phyloP scores from a whole-genome alignment of 2,888 invertebrate species.

The Acronicta psi region DNA sequence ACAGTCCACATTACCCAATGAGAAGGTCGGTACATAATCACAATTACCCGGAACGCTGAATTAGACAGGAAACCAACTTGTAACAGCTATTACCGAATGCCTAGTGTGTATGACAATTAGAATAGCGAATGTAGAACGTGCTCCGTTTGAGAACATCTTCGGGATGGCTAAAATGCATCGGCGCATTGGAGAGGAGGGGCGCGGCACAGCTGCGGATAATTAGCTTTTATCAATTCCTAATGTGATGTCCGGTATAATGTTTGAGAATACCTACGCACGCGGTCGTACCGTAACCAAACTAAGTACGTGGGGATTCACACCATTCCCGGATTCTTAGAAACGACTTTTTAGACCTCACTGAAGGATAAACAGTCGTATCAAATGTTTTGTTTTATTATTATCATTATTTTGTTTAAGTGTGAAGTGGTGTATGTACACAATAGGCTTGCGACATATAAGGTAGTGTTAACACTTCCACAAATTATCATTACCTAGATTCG shows the following conservation, averaged over 20 bases:
- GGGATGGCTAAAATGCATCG: conserved; percentile 1
- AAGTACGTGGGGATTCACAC: neutral
- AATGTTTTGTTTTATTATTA: conserved; percentile 65
- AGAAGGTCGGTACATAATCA: conserved; percentile 70
- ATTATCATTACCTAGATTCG: conserved; percentile 7
- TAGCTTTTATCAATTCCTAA: neutral
- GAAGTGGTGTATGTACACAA: conserved; percentile 49
- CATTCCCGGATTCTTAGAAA: conserved; percentile 55
- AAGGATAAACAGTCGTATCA: conserved; percentile 60
- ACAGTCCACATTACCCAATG: conserved; percentile 77
- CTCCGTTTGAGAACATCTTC: conserved; percentile 9
- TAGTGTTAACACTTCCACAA: conserved; percentile 25
- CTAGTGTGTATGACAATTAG: conserved; percentile 31
- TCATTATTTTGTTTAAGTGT: conserved; percentile 56
- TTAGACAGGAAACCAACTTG: conserved; percentile 71
- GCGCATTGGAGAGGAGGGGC: neutral
- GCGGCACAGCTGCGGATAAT: neutral
- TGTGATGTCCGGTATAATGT: neutral
- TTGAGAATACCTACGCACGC: neutral
- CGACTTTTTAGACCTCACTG: conserved; percentile 24
- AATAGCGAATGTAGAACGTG: conserved; percentile 33
- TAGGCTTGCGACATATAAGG: conserved; percentile 32
- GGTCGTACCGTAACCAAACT: neutral
- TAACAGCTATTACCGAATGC: conserved; percentile 49
- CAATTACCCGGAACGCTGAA: conserved; percentile 79